A percentile compares a stretch with the other conserved stretches of the same genome.
These are phyloP conservation scores for Psilopsiagon aurifrons DNA, from an alignment of 2,113 vertebrate genomes.

Conservation along the genomic window DNA sequence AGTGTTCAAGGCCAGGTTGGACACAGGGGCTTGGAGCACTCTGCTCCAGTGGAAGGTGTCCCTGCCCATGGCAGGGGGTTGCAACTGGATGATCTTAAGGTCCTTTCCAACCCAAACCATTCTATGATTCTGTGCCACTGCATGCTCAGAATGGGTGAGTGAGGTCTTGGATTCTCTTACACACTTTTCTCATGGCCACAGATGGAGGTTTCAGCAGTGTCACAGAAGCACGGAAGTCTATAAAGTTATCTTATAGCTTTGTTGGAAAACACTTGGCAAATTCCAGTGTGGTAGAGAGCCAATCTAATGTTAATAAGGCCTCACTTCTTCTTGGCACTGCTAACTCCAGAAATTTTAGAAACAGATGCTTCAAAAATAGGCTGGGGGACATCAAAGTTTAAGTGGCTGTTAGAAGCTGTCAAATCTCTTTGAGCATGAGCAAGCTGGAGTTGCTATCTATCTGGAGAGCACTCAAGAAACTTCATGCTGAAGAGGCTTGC, in stretches of 20 bases:
- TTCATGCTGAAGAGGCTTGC: constrained; percentile 62
- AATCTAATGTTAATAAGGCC: constrained; percentile 67
- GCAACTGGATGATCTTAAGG: not conserved
- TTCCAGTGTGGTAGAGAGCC: constrained; percentile 43
- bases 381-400: constrained; percentile 70
- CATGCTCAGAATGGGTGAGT: not conserved
- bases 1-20: not conserved
- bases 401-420: constrained; percentile 72
- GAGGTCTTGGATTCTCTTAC: not conserved
- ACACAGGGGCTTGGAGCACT: too few relatives aligned
- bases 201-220: not conserved
- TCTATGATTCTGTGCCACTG: not conserved
- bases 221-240: constrained; percentile 16
- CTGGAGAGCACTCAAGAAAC: constrained; percentile 71
- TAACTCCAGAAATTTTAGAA: constrained; percentile 66
- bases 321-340: constrained; percentile 54
- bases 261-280: constrained; percentile 62
- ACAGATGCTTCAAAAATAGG: constrained; percentile 72
- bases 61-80: not conserved
- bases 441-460: constrained; percentile 63
- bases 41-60: not conserved
- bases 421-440: constrained; percentile 65
- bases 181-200: not conserved
- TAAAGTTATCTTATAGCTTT: constrained; percentile 56
- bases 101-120: not conserved